Evolutionary conservation across 2,797 vertebrate species (phyloP), one percentile per base, ranked within the genome.

Genomic region (Artibeus lituratus): DNA sequence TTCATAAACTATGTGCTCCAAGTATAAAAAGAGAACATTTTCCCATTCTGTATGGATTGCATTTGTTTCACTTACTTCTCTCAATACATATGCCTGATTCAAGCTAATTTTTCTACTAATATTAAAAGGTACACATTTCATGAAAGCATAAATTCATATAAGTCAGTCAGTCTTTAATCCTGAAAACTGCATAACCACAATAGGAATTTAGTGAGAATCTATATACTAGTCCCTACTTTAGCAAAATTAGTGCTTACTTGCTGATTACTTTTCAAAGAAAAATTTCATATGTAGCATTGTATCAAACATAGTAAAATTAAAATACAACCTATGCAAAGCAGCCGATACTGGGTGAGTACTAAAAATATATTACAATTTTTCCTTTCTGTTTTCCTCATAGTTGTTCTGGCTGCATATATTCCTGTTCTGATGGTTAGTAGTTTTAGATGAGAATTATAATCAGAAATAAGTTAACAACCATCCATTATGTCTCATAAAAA

Each of bases 41-140:
- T 96, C 73, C 24, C 69, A 90, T 86, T 44, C 86, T 81, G 10
- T 26, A 74, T 97, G 87, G 95, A 15, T 93, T 62, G 69, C 22
- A 55, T 49, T 6, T 0, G 6, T 84, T 97, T 96, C 70, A 96
- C 74, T 97, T 96, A 65, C 10, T 82, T 96, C 87, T 62, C 47
- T 96, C 4, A 1, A 81, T 73, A 37, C 0, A 37, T 37, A 59
- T 5, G 0, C 57, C 76, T 90, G 32, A 10, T 84, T 86, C 32
- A 82, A 78, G 11, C 65, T 97, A 86, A 94, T 90, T 97, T 94
- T 80, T 16, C 29, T 44, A 44, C 26, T 85, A 76, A n/a, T 82
- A n/a, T 78, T 80, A 39, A 92, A 77, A 89, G 57, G 12, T 47
- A 73, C 15, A 18, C 6, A 21, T 8, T 22, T 16, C 29, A 32